Conservation (phyloP, 2,113 vertebrate genomes). For the Paracanthobrama guichenoti region DNA sequence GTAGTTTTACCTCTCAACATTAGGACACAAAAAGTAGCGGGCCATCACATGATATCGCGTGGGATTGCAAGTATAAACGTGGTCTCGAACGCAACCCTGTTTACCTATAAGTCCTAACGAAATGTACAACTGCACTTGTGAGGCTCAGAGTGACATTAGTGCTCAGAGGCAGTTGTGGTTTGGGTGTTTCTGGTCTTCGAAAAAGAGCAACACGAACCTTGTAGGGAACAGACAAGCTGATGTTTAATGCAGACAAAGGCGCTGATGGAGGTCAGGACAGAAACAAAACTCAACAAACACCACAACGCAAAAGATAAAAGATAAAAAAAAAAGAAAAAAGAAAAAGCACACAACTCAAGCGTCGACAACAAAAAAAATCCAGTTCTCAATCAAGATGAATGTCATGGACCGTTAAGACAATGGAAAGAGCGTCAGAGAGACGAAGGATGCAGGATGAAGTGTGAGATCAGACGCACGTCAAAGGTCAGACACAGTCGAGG, state of each 20-base stretch:
- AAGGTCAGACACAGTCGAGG: neutral
- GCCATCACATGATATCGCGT: neutral
- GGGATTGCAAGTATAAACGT: neutral
- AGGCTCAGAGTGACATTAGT: neutral
- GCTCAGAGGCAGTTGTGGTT: constrained; percentile 13
- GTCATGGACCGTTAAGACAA: constrained; percentile 60
- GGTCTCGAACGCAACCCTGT: constrained; percentile 18
- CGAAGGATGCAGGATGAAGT: neutral
- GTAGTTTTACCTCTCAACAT: neutral
- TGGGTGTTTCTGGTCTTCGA: no score
- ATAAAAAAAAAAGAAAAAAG: constrained; percentile 52
- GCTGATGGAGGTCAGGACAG: constrained; percentile 60
- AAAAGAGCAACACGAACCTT: constrained; percentile 25
- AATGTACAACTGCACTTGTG: constrained; percentile 8
- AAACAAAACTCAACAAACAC: constrained; percentile 47
- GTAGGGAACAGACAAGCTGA: constrained; percentile 43
- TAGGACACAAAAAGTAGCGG: neutral
- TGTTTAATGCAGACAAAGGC: constrained; percentile 66
- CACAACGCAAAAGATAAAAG: constrained; percentile 38
- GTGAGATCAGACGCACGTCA: constrained; percentile 8
- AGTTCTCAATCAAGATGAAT: constrained; percentile 69
- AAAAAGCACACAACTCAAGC: constrained; percentile 70
- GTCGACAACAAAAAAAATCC: constrained; percentile 65
- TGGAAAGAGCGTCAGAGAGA: constrained; percentile 20
- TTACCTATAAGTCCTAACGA: constrained; percentile 6